Conservation (phyloP, 2,888 invertebrate genomes). For the Eupithecia centaureata region DNA sequence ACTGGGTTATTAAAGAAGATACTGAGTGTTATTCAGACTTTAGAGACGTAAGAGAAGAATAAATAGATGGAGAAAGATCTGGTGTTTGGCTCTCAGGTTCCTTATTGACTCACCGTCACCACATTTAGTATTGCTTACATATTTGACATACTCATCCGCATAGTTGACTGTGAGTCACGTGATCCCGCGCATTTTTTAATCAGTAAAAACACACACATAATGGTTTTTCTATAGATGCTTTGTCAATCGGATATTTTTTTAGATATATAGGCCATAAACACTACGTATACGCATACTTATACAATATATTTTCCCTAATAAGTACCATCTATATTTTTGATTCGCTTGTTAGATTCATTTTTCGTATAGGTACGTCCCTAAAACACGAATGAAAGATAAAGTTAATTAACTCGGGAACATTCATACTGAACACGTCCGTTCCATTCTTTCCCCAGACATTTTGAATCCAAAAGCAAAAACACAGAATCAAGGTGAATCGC, state of each 20-base stretch:
- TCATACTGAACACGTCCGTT: conserved; percentile 17
- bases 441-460: conserved; percentile 23
- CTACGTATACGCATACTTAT: too few species aligned
- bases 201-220: too few species aligned
- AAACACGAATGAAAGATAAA: conserved; percentile 10
- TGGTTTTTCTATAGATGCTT: not conserved
- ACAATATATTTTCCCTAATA: not conserved
- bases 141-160: too few species aligned
- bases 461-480: conserved; percentile 30
- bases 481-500: conserved; percentile 29
- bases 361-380: not conserved
- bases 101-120: too few species aligned
- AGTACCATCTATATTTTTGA: not conserved
- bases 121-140: not conserved
- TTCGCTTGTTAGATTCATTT: not conserved
- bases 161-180: too few species aligned
- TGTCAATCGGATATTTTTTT: not conserved
- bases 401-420: conserved; percentile 25
- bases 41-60: not conserved
- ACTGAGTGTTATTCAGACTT: not conserved
- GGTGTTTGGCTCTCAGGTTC: not conserved
- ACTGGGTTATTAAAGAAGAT: not conserved
- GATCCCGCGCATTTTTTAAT: too few species aligned
- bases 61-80: not conserved
- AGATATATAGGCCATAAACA: not conserved